Evolutionary conservation across 2,797 vertebrate genomes (phyloP).

Genomic region (Fundulus diaphanus): DNA sequence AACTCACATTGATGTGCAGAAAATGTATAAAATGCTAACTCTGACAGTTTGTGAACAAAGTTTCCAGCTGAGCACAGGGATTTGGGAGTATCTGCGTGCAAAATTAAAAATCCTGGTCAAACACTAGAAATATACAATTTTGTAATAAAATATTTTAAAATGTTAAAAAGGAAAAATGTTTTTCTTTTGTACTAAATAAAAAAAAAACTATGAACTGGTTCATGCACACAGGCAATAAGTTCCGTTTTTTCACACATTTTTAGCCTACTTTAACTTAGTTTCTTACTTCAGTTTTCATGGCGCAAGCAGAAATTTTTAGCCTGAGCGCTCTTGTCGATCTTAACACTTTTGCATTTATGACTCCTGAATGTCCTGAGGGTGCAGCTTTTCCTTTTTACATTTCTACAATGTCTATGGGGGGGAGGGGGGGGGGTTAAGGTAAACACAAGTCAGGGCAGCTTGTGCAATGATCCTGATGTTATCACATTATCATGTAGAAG

Average conservation of each 20-base stretch:
- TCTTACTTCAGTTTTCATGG: constrained; percentile 36
- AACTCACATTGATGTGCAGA: constrained; percentile 43
- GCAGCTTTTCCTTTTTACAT: constrained; percentile 43
- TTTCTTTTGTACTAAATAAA: constrained; percentile 13
- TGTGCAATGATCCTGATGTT: constrained; percentile 45
- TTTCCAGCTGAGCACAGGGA: constrained; percentile 25
- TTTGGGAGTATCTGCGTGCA: constrained; percentile 16
- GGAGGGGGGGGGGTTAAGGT: constrained; percentile 17
- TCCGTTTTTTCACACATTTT: constrained; percentile 19
- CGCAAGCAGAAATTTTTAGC: constrained; percentile 40
- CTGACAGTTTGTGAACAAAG: constrained; percentile 15
- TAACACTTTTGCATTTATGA: constrained; percentile 48
- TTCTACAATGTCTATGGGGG: constrained; percentile 28
- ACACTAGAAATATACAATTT: background rate
- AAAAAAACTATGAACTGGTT: constrained; percentile 13
- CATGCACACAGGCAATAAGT: constrained; percentile 10
- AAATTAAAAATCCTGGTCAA: constrained; percentile 1
- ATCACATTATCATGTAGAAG: constrained; percentile 13
- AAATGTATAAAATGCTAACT: constrained; percentile 31
- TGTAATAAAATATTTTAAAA: background rate
- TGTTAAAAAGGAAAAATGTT: background rate
- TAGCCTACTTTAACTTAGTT: constrained; percentile 23
- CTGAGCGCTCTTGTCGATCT: constrained; percentile 24
- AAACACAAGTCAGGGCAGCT: constrained; percentile 32
- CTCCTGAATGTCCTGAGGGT: constrained; percentile 50